phyloP scores from a whole-genome alignment of 2,113 vertebrate species.

The Formicarius rufipectus region DNA sequence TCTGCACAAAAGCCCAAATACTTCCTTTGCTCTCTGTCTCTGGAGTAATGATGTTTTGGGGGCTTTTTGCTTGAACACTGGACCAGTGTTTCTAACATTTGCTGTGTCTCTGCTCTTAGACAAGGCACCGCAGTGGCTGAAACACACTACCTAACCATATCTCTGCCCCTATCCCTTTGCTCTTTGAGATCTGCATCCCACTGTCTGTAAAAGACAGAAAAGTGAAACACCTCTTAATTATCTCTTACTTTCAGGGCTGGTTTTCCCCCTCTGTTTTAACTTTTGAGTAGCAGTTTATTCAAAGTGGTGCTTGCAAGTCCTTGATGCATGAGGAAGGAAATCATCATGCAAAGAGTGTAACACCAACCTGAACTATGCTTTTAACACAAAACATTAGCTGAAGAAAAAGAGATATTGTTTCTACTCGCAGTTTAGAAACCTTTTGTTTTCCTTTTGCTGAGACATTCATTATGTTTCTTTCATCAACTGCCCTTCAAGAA shows the following conservation, averaged over 20 bases:
- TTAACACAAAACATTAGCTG: conserved; percentile 11
- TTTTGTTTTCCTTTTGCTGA: neutral
- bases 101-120: neutral
- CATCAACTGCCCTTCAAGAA: neutral
- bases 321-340: neutral
- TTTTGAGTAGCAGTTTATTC: neutral
- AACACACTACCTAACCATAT: rapidly evolving
- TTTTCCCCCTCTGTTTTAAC: neutral
- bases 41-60: neutral
- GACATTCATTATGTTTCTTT: neutral
- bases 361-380: neutral
- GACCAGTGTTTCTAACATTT: neutral
- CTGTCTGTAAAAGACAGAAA: neutral
- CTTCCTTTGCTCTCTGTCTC: neutral
- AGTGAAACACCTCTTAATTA: neutral
- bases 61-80: neutral
- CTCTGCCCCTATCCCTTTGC: neutral
- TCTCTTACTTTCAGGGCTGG: neutral
- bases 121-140: neutral
- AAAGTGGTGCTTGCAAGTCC: neutral
- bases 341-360: neutral
- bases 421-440: neutral
- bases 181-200: rapidly evolving
- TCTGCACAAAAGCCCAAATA: neutral
- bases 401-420: conserved; percentile 4